Conservation (phyloP, 1,140 invertebrate species). For the Aphaenogaster floridana region DNA sequence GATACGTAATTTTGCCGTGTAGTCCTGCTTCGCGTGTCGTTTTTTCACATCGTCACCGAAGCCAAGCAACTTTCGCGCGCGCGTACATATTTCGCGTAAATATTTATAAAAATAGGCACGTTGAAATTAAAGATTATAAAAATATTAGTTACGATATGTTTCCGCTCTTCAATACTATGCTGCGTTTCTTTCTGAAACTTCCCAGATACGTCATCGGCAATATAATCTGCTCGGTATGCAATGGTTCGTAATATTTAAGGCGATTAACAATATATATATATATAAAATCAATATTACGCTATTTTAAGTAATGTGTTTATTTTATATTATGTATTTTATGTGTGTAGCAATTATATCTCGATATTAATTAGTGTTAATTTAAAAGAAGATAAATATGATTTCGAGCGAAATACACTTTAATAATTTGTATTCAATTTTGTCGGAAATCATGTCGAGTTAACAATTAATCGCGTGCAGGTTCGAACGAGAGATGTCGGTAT, state of each 20-base stretch:
- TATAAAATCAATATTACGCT: background rate
- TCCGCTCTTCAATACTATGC: slow-evolving; percentile 24
- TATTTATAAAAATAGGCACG: slow-evolving; percentile 2
- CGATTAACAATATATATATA: slow-evolving; percentile 11
- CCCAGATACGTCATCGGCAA: slow-evolving; percentile 49
- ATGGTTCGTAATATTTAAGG: slow-evolving; percentile 49
- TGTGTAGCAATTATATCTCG: background rate
- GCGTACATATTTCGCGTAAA: background rate
- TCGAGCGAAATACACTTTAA: background rate
- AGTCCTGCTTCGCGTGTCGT: background rate
- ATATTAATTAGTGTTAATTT: background rate
- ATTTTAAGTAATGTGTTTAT: background rate
- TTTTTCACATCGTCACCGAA: background rate
- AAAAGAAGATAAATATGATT: background rate
- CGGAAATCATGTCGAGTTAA: background rate
- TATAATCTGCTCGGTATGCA: slow-evolving; percentile 53
- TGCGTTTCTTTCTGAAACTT: slow-evolving; percentile 50
- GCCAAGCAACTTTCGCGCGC: background rate
- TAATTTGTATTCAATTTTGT: background rate
- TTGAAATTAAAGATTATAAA: slow-evolving; percentile 11
- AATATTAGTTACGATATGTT: slow-evolving; percentile 21
- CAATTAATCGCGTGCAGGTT: slow-evolving; percentile 44
- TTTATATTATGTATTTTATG: too few relatives aligned
- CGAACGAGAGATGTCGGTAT: slow-evolving; percentile 80
- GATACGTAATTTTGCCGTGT: slow-evolving; percentile 1